Base-by-base conservation (phyloP, 2,797 vertebrate species). In the Ptychadena robeensis region DNA sequence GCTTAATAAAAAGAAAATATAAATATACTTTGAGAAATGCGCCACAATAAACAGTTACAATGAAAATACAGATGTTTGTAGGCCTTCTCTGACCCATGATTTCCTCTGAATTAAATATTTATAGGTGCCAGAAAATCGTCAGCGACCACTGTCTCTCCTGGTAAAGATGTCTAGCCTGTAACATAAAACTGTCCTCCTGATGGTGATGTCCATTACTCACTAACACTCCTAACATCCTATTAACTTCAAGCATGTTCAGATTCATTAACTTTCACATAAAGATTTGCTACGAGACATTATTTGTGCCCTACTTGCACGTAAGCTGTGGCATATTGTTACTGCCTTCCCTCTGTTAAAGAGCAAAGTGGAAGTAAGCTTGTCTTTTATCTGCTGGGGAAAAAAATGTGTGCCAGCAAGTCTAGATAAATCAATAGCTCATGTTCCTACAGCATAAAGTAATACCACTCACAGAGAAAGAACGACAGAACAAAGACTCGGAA, bases 371-470 rank as follows among this genome's bases (percentile, higher is more conserved):
- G n/a, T 61, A 61, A 61, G 59, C 25, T 25, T 61, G n/a, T 61
- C 27, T 25, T 61, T 61, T 61, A 61, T 28, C 27, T 28, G 59
- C 25, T 28, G 44, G 44, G n/a, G 53, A 61, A 61, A 11, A 61
- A 25, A 61, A 61, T 61, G n/a, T 61, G 59, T 61, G 59, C 59
- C 59, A 28, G n/a, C 59, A 61, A 61, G 59, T 28, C n/a, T 28
- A 61, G 59, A 61, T 61, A 61, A 53, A 61, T 61, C 59, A 28
- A 61, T 61, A 61, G 59, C 27, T 61, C 25, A 61, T 61, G 59
- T 61, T 61, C 25, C 25, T 61, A 61, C 25, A 61, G 59, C 59
- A 61, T 61, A 28, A 28, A 27, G 25, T 61, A 61, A 27, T 61
- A 61, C 25, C 59, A 27, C n/a, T 61, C 59, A 2, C 10, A 28